Percentiles rank a stretch among this genome's conserved stretches.
Evolutionary conservation across 53 echinoderm and acorn worm species (phyloP).

Genomic region (Crossaster papposus): DNA sequence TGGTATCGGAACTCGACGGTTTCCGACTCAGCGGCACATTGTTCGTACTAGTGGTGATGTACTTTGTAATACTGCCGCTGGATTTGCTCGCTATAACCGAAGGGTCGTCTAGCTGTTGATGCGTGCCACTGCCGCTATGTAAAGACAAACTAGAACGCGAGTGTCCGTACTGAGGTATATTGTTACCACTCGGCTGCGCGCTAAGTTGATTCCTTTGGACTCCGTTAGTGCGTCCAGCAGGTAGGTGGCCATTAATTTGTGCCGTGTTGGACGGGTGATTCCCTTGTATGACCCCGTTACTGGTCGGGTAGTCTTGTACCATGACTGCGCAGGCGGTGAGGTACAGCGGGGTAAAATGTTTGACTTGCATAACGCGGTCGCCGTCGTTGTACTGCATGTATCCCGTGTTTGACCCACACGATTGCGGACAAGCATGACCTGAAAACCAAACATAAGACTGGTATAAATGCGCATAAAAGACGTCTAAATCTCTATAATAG

Average conservation of each 20-base stretch:
- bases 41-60: slow-evolving; percentile 64
- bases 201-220: neutral
- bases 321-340: slow-evolving; percentile 83
- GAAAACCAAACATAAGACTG: slow-evolving; percentile 13
- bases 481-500: no score
- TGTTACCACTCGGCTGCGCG: slow-evolving; percentile 3
- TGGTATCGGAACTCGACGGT: slow-evolving; percentile 50
- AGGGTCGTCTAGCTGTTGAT: slow-evolving; percentile 52
- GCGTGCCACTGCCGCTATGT: slow-evolving; percentile 11
- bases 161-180: slow-evolving; percentile 40
- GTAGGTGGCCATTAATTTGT: slow-evolving; percentile 47
- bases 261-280: slow-evolving; percentile 2
- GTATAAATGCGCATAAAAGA: no score
- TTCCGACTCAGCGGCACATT: slow-evolving; percentile 70
- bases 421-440: slow-evolving; percentile 88
- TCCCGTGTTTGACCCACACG: slow-evolving; percentile 89
- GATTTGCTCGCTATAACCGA: slow-evolving; percentile 90
- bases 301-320: slow-evolving; percentile 26
- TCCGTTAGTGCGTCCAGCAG: slow-evolving; percentile 27
- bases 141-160: slow-evolving; percentile 2
- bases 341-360: slow-evolving; percentile 95
- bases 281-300: slow-evolving; percentile 28
- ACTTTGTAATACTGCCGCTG: slow-evolving; percentile 91
- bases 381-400: slow-evolving; percentile 91
- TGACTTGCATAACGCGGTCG: slow-evolving; percentile 83